Conservation (phyloP, 2,797 vertebrate genomes). For the Peromyscus melanophrys region DNA sequence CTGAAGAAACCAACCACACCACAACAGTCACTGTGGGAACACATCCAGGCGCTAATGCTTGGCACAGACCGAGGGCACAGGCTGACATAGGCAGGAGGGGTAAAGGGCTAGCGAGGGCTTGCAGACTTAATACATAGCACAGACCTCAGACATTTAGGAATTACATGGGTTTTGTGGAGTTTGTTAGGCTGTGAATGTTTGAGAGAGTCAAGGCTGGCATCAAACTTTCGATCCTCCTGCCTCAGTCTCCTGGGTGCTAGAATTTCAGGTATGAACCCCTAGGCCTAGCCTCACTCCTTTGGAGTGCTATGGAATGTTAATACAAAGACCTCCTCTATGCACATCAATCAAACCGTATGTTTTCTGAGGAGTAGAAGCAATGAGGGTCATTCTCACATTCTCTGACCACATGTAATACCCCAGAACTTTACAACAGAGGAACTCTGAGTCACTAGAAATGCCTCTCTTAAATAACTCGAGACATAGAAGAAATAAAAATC, state of each 20-base stretch:
- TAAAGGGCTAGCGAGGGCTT: background rate
- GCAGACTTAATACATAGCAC: background rate
- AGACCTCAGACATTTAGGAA: background rate
- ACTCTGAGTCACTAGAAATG: slow-evolving; percentile 44
- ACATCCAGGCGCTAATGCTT: background rate
- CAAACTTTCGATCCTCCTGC: background rate
- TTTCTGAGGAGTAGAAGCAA: slow-evolving; percentile 62
- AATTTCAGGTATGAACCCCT: background rate
- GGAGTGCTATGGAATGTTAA: slow-evolving; percentile 13
- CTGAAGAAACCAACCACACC: background rate
- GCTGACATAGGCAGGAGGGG: background rate
- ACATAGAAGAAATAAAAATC: slow-evolving; percentile 65
- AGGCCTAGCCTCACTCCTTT: background rate
- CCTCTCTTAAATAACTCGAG: slow-evolving; percentile 65
- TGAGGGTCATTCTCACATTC: slow-evolving; percentile 21
- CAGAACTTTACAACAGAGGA: slow-evolving; percentile 65
- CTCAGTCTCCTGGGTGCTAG: background rate
- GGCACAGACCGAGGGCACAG: background rate
- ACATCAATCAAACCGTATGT: slow-evolving; percentile 3
- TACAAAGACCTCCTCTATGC: background rate
- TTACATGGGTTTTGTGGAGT: background rate
- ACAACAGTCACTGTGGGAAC: background rate
- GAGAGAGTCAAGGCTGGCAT: background rate
- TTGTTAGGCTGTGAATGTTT: background rate
- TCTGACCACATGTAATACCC: slow-evolving; percentile 27